phyloP scores from a whole-genome alignment of 1,140 invertebrate genomes.

The Drosophila hydei region DNA sequence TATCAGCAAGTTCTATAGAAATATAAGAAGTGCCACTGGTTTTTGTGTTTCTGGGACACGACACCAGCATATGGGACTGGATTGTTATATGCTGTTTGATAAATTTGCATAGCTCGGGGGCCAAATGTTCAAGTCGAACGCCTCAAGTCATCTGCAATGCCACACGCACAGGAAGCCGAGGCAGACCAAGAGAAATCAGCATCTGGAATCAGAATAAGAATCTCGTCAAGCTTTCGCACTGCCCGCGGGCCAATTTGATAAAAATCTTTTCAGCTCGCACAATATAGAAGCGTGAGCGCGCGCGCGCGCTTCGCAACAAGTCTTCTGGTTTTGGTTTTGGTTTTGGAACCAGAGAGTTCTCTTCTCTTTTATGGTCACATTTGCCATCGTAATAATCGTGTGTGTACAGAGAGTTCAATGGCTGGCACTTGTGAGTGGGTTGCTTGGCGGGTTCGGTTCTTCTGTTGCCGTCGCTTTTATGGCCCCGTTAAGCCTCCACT shows the following conservation, averaged over 20 bases:
- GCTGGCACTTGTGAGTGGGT: slow-evolving; percentile 53
- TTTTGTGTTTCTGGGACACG: slow-evolving; percentile 74
- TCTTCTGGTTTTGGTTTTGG: slow-evolving; percentile 29
- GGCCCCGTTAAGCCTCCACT: slow-evolving; percentile 4
- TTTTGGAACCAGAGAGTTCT: slow-evolving; percentile 7
- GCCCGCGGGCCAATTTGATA: slow-evolving; percentile 68
- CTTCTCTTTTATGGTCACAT: slow-evolving; percentile 53
- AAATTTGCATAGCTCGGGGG: slow-evolving; percentile 72
- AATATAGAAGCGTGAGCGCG: not conserved
- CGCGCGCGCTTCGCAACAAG: slow-evolving; percentile 48
- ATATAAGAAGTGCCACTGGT: slow-evolving; percentile 63
- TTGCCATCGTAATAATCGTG: slow-evolving; percentile 66
- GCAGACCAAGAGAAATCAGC: slow-evolving; percentile 32
- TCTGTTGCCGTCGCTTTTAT: slow-evolving; percentile 36
- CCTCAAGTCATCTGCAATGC: slow-evolving; percentile 13
- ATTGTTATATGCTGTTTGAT: slow-evolving; percentile 44
- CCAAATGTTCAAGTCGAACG: slow-evolving; percentile 32
- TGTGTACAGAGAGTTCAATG: slow-evolving; percentile 53
- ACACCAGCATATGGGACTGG: slow-evolving; percentile 23
- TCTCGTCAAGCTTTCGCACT: slow-evolving; percentile 53
- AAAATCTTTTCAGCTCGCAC: slow-evolving; percentile 42
- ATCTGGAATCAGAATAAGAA: slow-evolving; percentile 50
- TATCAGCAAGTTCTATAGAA: slow-evolving; percentile 24
- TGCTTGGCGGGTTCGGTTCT: slow-evolving; percentile 49
- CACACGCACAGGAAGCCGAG: slow-evolving; percentile 41